Conservation (phyloP, 2,113 vertebrate species). For the Phodopus roborovskii region DNA sequence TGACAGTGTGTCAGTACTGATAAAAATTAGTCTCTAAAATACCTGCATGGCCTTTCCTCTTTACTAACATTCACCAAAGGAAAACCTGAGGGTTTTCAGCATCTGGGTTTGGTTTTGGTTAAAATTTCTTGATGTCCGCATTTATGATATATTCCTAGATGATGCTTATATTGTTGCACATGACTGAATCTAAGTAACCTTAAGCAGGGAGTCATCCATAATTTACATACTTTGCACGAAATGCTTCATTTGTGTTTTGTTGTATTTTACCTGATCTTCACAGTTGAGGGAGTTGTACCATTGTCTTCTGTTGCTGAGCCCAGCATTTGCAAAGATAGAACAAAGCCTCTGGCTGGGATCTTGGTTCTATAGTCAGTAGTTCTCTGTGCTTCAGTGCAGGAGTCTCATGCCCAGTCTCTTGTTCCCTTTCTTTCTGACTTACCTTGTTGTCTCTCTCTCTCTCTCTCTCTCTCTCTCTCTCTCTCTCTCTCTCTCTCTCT, state of each 20-base stretch:
- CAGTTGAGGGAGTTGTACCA: neutral
- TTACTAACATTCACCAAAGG: conserved; percentile 10
- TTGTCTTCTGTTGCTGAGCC: neutral
- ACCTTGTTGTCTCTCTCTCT: neutral
- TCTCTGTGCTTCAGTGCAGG: neutral
- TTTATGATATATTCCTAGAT: neutral
- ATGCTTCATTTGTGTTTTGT: neutral
- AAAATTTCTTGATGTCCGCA: conserved; percentile 4
- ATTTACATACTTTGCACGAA: neutral
- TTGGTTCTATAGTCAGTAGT: neutral
- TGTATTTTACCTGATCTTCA: neutral
- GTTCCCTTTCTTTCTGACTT: neutral
- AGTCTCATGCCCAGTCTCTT: neutral
- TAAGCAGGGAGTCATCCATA: neutral
- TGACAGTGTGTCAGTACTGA: neutral
- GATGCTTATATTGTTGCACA: neutral
- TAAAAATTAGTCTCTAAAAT: neutral
- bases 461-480: neutral
- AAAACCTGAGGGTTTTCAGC: conserved; percentile 35
- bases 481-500: neutral
- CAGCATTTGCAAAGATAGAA: neutral
- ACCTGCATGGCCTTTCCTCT: neutral
- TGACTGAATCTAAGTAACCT: conserved; percentile 3
- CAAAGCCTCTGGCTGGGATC: neutral
- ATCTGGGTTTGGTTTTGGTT: conserved; percentile 14